Conservation (phyloP, 1,140 invertebrate species). For the Drosophila subpulchrella region DNA sequence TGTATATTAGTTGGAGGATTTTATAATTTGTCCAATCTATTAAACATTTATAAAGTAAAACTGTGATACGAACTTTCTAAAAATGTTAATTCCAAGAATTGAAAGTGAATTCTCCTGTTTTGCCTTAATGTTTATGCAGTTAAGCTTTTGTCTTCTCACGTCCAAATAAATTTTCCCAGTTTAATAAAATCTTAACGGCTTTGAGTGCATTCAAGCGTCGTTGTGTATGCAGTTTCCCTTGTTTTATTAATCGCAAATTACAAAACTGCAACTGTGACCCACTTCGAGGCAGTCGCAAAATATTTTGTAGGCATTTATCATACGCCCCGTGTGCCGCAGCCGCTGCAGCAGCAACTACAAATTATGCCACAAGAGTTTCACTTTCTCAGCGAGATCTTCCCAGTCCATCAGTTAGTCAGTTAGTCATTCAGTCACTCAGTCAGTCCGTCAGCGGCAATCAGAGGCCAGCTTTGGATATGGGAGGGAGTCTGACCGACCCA, state of each 20-base stretch:
- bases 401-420: conserved; percentile 6
- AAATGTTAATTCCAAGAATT: neutral
- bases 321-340: conserved; percentile 53
- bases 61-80: neutral
- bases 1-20: neutral
- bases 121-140: neutral
- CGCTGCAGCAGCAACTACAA: conserved; percentile 40
- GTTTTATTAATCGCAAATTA: conserved; percentile 74
- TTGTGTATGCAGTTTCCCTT: conserved; percentile 23
- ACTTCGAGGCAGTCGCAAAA: conserved; percentile 55
- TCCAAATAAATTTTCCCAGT: conserved; percentile 12
- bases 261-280: conserved; percentile 71
- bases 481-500: conserved; percentile 53
- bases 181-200: conserved; percentile 9
- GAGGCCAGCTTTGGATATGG: conserved; percentile 50
- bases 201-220: conserved; percentile 24
- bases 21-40: neutral
- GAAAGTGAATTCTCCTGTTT: neutral
- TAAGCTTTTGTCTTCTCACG: neutral
- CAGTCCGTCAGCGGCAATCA: conserved; percentile 33
- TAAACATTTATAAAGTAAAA: neutral
- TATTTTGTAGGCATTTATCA: conserved; percentile 72
- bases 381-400: conserved; percentile 58
- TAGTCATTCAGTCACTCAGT: conserved; percentile 14
- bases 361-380: conserved; percentile 73